Base-by-base conservation (phyloP, 2,113 vertebrate genomes). In the Platysteira castanea region DNA sequence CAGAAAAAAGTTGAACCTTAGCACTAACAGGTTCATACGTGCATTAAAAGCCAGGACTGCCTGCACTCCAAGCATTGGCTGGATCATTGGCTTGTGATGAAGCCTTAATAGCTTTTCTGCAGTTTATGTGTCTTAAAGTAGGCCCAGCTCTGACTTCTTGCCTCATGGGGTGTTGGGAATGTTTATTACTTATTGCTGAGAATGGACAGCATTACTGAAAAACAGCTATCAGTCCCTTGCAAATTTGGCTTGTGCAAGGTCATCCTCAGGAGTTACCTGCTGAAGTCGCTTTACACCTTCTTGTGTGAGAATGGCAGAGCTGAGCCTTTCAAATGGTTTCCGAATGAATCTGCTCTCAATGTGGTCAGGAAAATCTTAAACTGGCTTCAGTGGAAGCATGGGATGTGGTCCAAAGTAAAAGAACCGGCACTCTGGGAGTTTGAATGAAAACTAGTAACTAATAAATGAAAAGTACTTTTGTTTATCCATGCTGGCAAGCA, bases 401-500 rank as follows among this genome's bases (percentile, higher is more conserved):
- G 96, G 94, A 90, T 73, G 42, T 12, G 49, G 77, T 96, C 96
- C 96, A 96, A 89, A 92, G 95, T 84, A 86, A 95, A 90, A 95
- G 92, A 92, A 90, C 84, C 73, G 0, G 61, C 7, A 2, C 80
- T 81, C 76, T 82, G 95, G 96, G 92, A 92, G 49, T 89, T 68
- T 95, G 90, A 96, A 96, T 90, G 93, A 96, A 93, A 96, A 96
- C 88, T 92, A 94, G 95, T 94, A 96, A 95, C 88, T 94, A 94
- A 90, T 92, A 96, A 97, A 97, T 96, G 95, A 95, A 96, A 97
- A 95, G 93, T 95, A 79, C 93, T 95, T 96, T 96, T 95, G 93
- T 96, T 95, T 94, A 94, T 93, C 95, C 93, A 3, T 42, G 77
- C 83, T 96, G 96, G 96, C 95, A 90, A 90, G 90, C 37, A 87